Evolutionary conservation across 2,113 vertebrate species (phyloP).

Genomic region (Actenoides hombroni): DNA sequence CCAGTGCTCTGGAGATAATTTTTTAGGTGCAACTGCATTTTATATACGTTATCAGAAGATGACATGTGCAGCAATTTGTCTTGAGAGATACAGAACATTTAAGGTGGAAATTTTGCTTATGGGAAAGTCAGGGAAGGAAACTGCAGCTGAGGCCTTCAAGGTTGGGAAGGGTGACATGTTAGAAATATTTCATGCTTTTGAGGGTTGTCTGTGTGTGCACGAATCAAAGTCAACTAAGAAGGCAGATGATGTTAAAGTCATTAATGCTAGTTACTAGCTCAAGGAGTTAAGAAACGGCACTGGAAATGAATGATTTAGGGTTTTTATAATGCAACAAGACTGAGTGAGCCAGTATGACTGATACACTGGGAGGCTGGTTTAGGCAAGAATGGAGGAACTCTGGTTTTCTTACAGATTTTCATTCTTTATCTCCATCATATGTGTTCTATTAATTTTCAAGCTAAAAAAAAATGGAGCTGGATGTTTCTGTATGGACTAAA

Average conservation of each 20-base stretch:
- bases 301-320: neutral
- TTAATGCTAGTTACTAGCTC: neutral
- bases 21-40: neutral
- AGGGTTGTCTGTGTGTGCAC: neutral
- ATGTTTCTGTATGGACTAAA: neutral
- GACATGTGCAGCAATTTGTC: neutral
- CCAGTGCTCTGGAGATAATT: neutral
- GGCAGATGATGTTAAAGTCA: neutral
- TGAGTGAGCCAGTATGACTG: neutral
- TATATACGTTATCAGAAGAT: neutral
- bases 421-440: neutral
- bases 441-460: neutral
- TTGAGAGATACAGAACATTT: neutral
- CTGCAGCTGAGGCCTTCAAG: neutral
- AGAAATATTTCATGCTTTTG: neutral
- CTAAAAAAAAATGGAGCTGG: neutral
- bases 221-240: neutral
- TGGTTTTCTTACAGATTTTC: neutral
- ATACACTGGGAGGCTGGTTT: neutral
- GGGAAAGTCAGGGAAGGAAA: neutral
- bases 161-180: neutral
- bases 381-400: neutral
- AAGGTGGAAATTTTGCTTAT: neutral
- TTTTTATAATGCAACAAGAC: neutral
- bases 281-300: neutral